Evolutionary conservation across 1,140 invertebrate genomes (phyloP).

Genomic region (Atta cephalotes): DNA sequence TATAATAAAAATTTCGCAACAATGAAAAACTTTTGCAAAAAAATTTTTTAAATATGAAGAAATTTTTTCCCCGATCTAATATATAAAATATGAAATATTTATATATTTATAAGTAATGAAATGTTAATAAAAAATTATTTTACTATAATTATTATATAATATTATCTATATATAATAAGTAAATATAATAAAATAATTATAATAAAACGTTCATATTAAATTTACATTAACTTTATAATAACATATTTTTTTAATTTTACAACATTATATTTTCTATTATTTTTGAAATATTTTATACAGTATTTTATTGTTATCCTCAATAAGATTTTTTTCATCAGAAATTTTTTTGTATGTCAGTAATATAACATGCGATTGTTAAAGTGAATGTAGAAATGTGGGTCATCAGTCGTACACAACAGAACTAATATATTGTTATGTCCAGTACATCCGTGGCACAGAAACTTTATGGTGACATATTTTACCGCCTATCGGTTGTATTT

Average conservation of each 20-base stretch:
- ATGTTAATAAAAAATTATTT: neutral
- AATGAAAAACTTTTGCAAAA: no score
- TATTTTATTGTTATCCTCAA: neutral
- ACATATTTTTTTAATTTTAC: neutral
- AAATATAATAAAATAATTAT: neutral
- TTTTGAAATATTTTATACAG: neutral
- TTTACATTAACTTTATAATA: neutral
- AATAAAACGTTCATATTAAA: neutral
- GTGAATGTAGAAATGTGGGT: constrained; percentile 56
- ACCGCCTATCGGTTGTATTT: constrained; percentile 7
- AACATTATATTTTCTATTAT: neutral
- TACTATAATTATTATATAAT: neutral
- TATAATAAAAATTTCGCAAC: no score
- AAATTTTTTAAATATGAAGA: no score
- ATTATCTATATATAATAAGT: neutral
- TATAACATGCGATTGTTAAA: constrained; percentile 8
- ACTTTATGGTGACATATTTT: constrained; percentile 38
- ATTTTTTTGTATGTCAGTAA: neutral
- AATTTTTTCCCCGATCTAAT: no score
- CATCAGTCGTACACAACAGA: constrained; percentile 38
- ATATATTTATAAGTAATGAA: no score
- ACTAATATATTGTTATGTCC: constrained; percentile 23
- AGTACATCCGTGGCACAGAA: constrained; percentile 21
- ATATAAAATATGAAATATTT: no score
- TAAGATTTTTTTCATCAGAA: neutral